Conservation (phyloP, 1,140 invertebrate species). For the Bicyclus anynana region DNA sequence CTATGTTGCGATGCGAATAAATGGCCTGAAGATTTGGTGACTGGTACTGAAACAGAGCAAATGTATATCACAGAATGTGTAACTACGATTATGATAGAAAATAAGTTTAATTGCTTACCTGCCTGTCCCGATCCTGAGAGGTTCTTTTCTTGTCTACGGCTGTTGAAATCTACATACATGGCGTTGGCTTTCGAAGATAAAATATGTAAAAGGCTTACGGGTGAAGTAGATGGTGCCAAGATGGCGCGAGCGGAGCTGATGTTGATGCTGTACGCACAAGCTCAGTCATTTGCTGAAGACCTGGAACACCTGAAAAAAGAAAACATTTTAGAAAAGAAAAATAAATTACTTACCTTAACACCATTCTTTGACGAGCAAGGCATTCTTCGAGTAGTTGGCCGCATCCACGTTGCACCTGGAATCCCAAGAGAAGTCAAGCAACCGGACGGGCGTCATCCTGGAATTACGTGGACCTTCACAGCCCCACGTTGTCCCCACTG, state of each 20-base stretch:
- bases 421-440: not conserved
- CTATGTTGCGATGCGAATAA: not conserved
- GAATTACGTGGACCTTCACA: constrained; percentile 40
- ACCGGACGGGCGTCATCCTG: not conserved
- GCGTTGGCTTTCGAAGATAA: not conserved
- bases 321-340: not conserved
- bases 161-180: not conserved
- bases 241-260: not conserved
- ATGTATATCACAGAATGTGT: not conserved
- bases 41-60: not conserved
- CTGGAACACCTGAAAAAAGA: not conserved
- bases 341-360: not conserved
- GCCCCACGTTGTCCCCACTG: too few relatives aligned
- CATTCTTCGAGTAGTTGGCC: not conserved
- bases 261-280: not conserved
- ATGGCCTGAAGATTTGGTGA: not conserved
- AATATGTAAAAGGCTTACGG: not conserved
- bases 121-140: not conserved
- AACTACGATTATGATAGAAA: not conserved
- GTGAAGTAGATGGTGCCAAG: not conserved
- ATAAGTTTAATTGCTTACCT: not conserved
- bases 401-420: not conserved
- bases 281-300: not conserved
- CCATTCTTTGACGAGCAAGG: not conserved
- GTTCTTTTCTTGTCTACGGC: not conserved